A percentile compares a stretch with the other conserved stretches of the same genome.
Evolutionary conservation across 2,113 vertebrate genomes (phyloP).

Genomic region (Galeopterus variegatus): DNA sequence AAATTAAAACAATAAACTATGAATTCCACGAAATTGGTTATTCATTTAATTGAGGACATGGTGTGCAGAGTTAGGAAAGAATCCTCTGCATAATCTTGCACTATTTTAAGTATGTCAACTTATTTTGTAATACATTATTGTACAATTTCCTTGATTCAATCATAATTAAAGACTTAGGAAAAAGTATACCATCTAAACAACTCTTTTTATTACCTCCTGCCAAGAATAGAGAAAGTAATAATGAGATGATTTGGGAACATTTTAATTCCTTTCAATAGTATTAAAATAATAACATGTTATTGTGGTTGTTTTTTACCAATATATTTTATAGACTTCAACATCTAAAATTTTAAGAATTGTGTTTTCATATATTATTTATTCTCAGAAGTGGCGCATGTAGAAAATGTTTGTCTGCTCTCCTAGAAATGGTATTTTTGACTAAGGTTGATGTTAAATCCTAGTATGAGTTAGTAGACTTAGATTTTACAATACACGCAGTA

Average conservation of each 20-base stretch:
- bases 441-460: conserved; percentile 5
- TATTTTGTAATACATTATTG: background rate
- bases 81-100: background rate
- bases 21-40: background rate
- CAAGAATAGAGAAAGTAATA: conserved; percentile 12
- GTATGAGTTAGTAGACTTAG: background rate
- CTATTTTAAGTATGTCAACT: background rate
- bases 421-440: background rate
- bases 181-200: background rate
- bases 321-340: background rate
- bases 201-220: background rate
- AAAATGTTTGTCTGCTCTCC: background rate
- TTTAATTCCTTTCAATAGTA: background rate
- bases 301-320: background rate
- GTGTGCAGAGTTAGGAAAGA: background rate
- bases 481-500: conserved; percentile 29
- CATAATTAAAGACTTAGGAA: background rate
- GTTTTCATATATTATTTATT: background rate
- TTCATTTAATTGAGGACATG: conserved; percentile 31
- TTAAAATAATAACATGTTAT: background rate
- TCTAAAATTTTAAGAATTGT: background rate
- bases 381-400: background rate
- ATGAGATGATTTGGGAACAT: background rate
- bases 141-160: background rate
- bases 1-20: conserved; percentile 42